Conservation (phyloP, 2,888 invertebrate species). For the Tetanocera ferruginea region DNA sequence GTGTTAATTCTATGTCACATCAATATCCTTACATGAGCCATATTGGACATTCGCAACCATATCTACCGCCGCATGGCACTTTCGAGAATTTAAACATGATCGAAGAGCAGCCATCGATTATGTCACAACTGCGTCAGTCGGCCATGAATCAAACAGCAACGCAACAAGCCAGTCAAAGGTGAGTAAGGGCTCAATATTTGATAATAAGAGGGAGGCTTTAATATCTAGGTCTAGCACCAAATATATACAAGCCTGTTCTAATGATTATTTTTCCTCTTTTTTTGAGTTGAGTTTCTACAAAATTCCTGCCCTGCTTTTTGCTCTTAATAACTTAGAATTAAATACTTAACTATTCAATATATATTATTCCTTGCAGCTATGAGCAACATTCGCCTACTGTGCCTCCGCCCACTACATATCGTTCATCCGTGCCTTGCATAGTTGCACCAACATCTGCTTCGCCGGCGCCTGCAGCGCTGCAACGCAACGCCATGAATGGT, state of each 20-base stretch:
- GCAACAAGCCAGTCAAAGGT: slow-evolving; percentile 54
- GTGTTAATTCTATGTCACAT: slow-evolving; percentile 61
- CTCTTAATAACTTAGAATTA: too few species aligned
- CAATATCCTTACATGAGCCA: slow-evolving; percentile 63
- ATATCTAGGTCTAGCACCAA: too few species aligned
- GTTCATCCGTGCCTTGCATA: slow-evolving; percentile 70
- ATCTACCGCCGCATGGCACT: slow-evolving; percentile 76
- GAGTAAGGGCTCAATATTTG: background rate
- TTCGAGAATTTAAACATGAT: slow-evolving; percentile 80
- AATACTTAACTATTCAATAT: too few species aligned
- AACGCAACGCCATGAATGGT: slow-evolving; percentile 70
- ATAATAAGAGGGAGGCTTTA: too few species aligned
- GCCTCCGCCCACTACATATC: slow-evolving; percentile 71
- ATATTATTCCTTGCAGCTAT: slow-evolving; percentile 41
- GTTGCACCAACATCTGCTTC: slow-evolving; percentile 53
- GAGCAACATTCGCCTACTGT: slow-evolving; percentile 65
- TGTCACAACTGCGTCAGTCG: slow-evolving; percentile 63
- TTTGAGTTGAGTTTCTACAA: too few species aligned
- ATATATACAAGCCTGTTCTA: too few species aligned
- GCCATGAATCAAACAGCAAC: slow-evolving; percentile 61
- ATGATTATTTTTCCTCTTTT: too few species aligned
- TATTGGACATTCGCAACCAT: slow-evolving; percentile 68
- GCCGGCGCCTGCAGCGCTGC: slow-evolving; percentile 56
- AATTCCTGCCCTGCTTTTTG: too few species aligned
- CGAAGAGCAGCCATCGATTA: slow-evolving; percentile 68